Percentiles rank a stretch among this genome's conserved stretches.
phyloP scores from a whole-genome alignment of 2,797 vertebrate species.

The Halcyon leucocephala region DNA sequence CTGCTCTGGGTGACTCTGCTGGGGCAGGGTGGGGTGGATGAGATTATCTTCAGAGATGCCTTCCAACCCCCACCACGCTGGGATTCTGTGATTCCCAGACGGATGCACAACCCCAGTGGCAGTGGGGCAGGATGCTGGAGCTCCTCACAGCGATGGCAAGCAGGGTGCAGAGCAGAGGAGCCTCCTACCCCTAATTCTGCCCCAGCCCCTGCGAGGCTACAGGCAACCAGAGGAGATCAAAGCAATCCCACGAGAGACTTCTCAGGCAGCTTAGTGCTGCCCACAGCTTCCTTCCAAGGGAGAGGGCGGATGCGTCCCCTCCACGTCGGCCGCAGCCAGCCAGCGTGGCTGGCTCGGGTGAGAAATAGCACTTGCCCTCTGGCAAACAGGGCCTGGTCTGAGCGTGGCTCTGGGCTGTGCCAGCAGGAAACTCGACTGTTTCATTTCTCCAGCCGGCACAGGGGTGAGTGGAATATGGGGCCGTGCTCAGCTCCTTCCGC shows the following conservation, averaged over 20 bases:
- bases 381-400: not conserved
- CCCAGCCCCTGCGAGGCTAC: not conserved
- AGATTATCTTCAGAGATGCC: too few relatives aligned
- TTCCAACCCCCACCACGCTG: not conserved
- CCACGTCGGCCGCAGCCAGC: not conserved
- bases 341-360: not conserved
- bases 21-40: too few relatives aligned
- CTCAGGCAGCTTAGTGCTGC: not conserved
- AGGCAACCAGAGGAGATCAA: not conserved
- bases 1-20: too few relatives aligned
- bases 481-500: not conserved
- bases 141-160: not conserved
- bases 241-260: not conserved
- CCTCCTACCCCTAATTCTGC: not conserved
- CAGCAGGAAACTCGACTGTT: not conserved
- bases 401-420: not conserved
- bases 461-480: not conserved
- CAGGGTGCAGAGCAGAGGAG: not conserved
- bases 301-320: not conserved
- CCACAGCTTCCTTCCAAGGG: not conserved
- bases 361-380: not conserved
- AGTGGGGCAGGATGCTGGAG: not conserved
- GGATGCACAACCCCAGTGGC: accelerated
- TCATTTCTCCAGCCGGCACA: not conserved
- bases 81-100: not conserved